Base-by-base conservation (phyloP, 35 echinoderm and acorn worm species). In the Eucidaris tribuloides region DNA sequence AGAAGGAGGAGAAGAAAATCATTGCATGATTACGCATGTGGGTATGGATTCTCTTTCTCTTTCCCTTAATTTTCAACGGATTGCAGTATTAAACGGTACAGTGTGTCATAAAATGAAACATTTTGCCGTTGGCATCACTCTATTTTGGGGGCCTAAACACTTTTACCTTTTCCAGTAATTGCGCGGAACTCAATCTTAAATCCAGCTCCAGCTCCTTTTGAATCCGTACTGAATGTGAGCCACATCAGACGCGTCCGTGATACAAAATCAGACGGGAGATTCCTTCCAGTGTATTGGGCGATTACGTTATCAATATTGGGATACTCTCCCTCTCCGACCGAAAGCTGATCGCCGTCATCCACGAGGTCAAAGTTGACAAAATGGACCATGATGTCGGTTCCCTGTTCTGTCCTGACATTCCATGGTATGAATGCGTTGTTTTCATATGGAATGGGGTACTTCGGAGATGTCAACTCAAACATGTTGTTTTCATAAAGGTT, bases 341-440 rank as follows among this genome's bases (percentile, higher is more conserved):
- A 7, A n/a, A 74, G 68, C 7, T 35, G 1, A 32, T 74, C 68
- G 15, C 36, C 36, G 22, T 74, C 35, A 40, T 74, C 68, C 2
- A 74, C n/a, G 35, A 74, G 68, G 20, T 74, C 68, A 40, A 74
- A 74, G 9, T 38, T 32, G 41, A 74, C 44, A 36, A 74, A 74
- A 44, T 38, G 33, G 38, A 74, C 22, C 14, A 74, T 14, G 24
- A 74, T 36, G 33, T 40, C 68, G 37, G 44, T 42, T 17, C 41
- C 68, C 13, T 33, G 37, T 18, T 33, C 35, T 24, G 30, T 40
- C 1, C 35, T 41, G 9, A 74, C 5, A 25, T 74, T 5, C 68
- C 68, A 74, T n/a, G 18, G 68, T 33, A 74, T 74, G 68, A 74
- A 74, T 11, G 36, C 68, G 20, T 74, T 23, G 68, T 74, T 74